Conservation (phyloP, 1,140 invertebrate genomes). For the Camponotus floridanus region DNA sequence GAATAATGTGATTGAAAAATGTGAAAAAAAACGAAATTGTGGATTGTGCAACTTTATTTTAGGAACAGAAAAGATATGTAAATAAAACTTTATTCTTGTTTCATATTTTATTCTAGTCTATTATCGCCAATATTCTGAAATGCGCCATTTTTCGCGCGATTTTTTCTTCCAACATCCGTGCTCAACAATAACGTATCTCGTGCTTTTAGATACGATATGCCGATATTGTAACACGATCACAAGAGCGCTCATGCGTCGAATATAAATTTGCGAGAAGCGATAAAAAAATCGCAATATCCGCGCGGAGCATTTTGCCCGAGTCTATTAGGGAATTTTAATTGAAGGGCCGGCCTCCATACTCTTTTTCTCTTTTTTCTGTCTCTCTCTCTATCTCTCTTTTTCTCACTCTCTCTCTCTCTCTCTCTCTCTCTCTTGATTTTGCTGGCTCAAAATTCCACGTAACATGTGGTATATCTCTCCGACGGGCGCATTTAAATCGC, state of each 20-base stretch:
- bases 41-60: background rate
- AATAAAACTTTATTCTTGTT: slow-evolving; percentile 23
- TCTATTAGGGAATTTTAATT: slow-evolving; percentile 57
- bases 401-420: too few species aligned
- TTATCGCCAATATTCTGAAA: background rate
- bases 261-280: slow-evolving; percentile 52
- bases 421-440: slow-evolving; percentile 11
- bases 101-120: background rate
- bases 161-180: background rate
- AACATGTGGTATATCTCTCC: slow-evolving; percentile 13
- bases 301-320: slow-evolving; percentile 22
- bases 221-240: slow-evolving; percentile 31
- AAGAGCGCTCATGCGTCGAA: slow-evolving; percentile 17
- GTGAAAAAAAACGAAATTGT: background rate
- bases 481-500: slow-evolving; percentile 44
- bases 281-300: slow-evolving; percentile 51
- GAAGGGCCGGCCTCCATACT: background rate
- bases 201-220: slow-evolving; percentile 36
- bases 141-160: background rate
- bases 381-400: background rate
- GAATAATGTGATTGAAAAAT: too few species aligned
- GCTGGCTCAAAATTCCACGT: slow-evolving; percentile 23
- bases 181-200: slow-evolving; percentile 20
- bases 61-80: background rate
- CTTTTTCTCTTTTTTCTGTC: background rate